Base-by-base conservation (phyloP, 1,140 invertebrate species). In the Papilio machaon region DNA sequence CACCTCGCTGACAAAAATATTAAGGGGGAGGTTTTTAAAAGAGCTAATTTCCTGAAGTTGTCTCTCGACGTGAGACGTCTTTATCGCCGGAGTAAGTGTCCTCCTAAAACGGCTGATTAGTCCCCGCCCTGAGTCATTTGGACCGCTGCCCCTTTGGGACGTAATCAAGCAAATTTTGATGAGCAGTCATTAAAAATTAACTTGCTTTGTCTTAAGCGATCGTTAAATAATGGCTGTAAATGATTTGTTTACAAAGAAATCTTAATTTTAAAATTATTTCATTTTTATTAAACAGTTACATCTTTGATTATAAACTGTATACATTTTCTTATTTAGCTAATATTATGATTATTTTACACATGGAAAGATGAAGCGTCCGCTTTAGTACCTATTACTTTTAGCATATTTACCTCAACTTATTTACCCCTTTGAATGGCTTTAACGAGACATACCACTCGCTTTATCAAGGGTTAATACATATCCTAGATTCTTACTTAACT, bases 101-200 rank as follows among this genome's bases (percentile, higher is more conserved):
- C 83, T 84, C 80, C 82, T 85, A 85, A 88, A 92, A 89, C 88
- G 87, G 86, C 88, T 91, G 90, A 91, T 92, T 91, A 93, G 88
- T 80, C 81, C 81, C 86, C 86, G 73, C 84, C 81, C 81, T 82
- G 82, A 80, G 86, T 89, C 83, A 88, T 85, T 76, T 76, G 87
- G 82, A 87, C 86, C 88, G 87, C 85, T 86, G 85, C 87, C 85
- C 88, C 89, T 88, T 43, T 80, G 88, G 90, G 89, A 91, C 86
- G 89, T 89, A 93, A 92, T 94, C 92, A 92, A 92, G 91, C 87
- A 88, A 70, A 90, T 90, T 91, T 91, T 92, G 89, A 92, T 87
- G 89, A 88, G 85, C 80, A 80, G 87, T 89, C 90, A 87, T 91
- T 92, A 90, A 90, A 90, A 92, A 93, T 92, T 92, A 91, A 92